Evolutionary conservation across 2,113 vertebrate genomes (phyloP).

Genomic region (Pterophyllum scalare): DNA sequence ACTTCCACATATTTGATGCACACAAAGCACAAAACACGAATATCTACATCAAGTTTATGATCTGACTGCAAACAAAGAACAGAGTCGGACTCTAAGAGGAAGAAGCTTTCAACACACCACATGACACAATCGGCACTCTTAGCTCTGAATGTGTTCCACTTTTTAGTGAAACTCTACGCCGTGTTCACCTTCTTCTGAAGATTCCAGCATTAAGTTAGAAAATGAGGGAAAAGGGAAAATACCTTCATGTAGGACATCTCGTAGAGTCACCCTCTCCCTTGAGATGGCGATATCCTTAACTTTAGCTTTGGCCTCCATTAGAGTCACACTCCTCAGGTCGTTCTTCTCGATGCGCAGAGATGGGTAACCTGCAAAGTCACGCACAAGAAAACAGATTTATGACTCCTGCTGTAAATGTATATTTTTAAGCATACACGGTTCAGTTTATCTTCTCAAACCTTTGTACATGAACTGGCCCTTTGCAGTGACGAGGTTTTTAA

Average conservation of each 20-base stretch:
- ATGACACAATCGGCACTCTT: not conserved
- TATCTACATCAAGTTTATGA: no score
- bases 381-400: slow-evolving; percentile 51
- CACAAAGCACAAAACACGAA: no score
- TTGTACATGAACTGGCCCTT: not conserved
- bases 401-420: not conserved
- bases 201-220: not conserved
- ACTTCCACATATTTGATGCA: no score
- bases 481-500: not conserved
- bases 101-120: not conserved
- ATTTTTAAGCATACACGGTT: not conserved
- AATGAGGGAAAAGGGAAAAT: not conserved
- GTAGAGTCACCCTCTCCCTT: slow-evolving; percentile 93
- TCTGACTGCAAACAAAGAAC: no score
- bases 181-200: not conserved
- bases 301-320: slow-evolving; percentile 95
- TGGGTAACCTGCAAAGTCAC: slow-evolving; percentile 91
- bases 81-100: no score
- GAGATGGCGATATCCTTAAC: slow-evolving; percentile 98
- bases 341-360: slow-evolving; percentile 98
- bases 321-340: slow-evolving; percentile 94
- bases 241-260: slow-evolving; percentile 98
- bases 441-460: not conserved
- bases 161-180: not conserved
- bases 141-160: not conserved